Conservation (phyloP, 2,797 vertebrate species). For the Mormyrops attenuatus region DNA sequence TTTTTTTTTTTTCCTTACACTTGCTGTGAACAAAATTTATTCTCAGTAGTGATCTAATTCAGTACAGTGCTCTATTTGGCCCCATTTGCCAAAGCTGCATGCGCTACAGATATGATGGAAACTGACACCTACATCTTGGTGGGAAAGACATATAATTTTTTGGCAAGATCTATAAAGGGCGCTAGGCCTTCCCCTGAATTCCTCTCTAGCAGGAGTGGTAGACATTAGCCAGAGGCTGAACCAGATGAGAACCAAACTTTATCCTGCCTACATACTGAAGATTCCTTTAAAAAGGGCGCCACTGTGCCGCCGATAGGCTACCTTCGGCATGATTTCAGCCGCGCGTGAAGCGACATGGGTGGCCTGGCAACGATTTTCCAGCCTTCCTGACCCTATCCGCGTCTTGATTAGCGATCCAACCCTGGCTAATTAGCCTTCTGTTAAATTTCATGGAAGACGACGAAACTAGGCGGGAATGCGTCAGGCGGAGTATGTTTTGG, state of each 20-base stretch:
- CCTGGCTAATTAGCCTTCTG: not conserved
- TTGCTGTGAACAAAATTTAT: slow-evolving; percentile 69
- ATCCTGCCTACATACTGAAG: not conserved
- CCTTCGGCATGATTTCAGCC: not conserved
- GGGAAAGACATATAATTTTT: slow-evolving; percentile 53
- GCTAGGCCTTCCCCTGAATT: not conserved
- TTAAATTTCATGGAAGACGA: not conserved
- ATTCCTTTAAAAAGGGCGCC: not conserved
- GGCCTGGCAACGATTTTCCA: not conserved
- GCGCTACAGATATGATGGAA: slow-evolving; percentile 63
- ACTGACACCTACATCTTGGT: slow-evolving; percentile 59
- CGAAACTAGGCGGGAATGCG: not conserved
- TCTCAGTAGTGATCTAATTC: slow-evolving; percentile 64
- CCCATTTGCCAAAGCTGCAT: slow-evolving; percentile 56
- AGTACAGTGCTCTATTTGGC: slow-evolving; percentile 63
- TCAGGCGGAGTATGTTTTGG: not conserved
- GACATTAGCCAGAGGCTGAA: not conserved
- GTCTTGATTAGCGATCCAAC: not conserved
- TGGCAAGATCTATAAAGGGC: slow-evolving; percentile 40
- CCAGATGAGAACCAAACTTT: not conserved
- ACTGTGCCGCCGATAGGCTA: not conserved
- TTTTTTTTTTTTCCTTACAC: slow-evolving; percentile 38
- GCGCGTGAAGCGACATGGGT: not conserved
- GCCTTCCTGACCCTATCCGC: too few species aligned
- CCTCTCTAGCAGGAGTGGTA: not conserved